These are phyloP conservation scores for Apotomis betuletana DNA, from an alignment of 2,888 invertebrate genomes.

Conservation along the genomic window DNA sequence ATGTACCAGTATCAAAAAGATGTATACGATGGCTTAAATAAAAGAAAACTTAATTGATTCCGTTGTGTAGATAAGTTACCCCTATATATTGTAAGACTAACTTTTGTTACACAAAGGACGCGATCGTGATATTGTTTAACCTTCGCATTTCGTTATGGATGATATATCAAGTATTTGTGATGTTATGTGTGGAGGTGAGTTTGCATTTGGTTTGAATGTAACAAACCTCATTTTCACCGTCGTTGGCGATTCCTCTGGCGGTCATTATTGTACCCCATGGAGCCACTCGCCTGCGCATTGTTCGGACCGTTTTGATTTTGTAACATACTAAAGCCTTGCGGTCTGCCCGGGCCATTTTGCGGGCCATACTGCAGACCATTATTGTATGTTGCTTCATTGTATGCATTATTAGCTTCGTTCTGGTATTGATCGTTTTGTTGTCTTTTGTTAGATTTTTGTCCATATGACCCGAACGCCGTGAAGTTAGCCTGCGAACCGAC, in stretches of 20 bases:
- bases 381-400: slow-evolving; percentile 54
- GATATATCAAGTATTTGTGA: slow-evolving; percentile 47
- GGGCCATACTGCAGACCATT: slow-evolving; percentile 62
- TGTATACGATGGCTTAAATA: no score
- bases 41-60: no score
- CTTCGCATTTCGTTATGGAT: slow-evolving; percentile 41
- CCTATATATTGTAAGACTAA: no score
- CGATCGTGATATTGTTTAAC: neutral
- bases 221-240: slow-evolving; percentile 82
- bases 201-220: slow-evolving; percentile 77
- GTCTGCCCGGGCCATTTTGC: slow-evolving; percentile 71
- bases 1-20: no score
- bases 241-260: slow-evolving; percentile 80
- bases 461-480: slow-evolving; percentile 77
- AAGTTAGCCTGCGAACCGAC: slow-evolving; percentile 73
- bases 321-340: slow-evolving; percentile 60
- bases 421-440: slow-evolving; percentile 47
- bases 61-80: no score
- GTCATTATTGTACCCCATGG: slow-evolving; percentile 80
- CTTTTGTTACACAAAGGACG: neutral
- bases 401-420: slow-evolving; percentile 56
- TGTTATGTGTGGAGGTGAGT: slow-evolving; percentile 69
- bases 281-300: slow-evolving; percentile 73
- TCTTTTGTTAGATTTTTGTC: slow-evolving; percentile 64
- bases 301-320: slow-evolving; percentile 56